Percentiles rank a stretch among this genome's conserved stretches.
Conservation (phyloP, 2,113 vertebrate species). For the Petroica traversi region DNA sequence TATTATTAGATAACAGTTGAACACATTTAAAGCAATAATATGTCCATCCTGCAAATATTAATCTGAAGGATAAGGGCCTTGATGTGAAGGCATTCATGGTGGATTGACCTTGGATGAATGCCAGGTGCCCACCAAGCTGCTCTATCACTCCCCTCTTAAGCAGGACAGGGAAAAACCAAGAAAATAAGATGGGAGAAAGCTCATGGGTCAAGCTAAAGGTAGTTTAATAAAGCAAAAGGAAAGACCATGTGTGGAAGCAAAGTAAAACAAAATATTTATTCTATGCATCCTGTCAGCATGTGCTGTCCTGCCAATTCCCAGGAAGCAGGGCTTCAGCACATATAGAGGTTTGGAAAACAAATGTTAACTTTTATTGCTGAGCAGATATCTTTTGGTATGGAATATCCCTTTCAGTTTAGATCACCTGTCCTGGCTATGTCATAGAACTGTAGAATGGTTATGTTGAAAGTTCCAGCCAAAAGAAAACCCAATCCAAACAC, state of each 20-base stretch:
- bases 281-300: neutral
- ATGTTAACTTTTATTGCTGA: neutral
- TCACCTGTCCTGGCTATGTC: neutral
- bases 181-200: neutral
- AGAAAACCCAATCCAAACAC: neutral
- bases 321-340: neutral
- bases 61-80: neutral
- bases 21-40: neutral
- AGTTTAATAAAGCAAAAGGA: neutral
- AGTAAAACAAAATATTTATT: neutral
- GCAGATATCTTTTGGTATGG: neutral
- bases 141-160: neutral
- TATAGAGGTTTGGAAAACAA: neutral
- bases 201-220: neutral
- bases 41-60: neutral
- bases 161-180: neutral
- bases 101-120: neutral
- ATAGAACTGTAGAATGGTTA: neutral
- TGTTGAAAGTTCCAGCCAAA: neutral
- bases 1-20: neutral
- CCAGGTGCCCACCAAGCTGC: neutral
- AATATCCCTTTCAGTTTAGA: neutral
- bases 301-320: rapidly evolving
- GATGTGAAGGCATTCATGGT: neutral
- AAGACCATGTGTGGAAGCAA: neutral